These are phyloP conservation scores for Drosophila acutilabella DNA, from an alignment of 2,888 invertebrate genomes.

Conservation along the genomic window DNA sequence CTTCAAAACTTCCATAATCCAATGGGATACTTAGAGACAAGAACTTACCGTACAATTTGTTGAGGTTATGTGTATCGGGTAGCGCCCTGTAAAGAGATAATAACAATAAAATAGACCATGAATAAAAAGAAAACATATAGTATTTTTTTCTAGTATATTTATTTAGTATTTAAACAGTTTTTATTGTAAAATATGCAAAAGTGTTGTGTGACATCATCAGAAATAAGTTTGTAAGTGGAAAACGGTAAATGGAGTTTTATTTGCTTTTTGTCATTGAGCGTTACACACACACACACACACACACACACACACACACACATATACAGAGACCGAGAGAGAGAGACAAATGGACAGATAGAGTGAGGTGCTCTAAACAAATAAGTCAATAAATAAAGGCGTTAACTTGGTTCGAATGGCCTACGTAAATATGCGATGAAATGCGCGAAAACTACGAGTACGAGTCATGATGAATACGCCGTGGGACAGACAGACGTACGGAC, in stretches of 20 bases:
- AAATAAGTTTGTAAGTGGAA: conserved; percentile 33
- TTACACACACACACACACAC: conserved; percentile 37
- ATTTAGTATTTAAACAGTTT: not conserved
- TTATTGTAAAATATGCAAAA: conserved; percentile 2
- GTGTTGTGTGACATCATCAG: conserved; percentile 70
- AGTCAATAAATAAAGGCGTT: conserved; percentile 80
- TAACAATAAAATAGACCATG: not conserved
- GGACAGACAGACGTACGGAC: conserved; percentile 16
- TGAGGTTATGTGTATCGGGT: not conserved
- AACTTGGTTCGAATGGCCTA: conserved; percentile 75
- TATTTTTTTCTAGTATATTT: not conserved
- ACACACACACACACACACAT: conserved; percentile 2
- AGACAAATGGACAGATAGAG: conserved; percentile 2
- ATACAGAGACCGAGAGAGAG: not conserved
- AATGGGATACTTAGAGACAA: too few species aligned
- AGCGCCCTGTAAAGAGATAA: conserved; percentile 8
- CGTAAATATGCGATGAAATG: conserved; percentile 76
- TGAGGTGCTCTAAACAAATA: conserved; percentile 66
- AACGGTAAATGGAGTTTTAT: conserved; percentile 78
- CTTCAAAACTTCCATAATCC: too few species aligned
- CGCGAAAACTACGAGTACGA: conserved; percentile 57
- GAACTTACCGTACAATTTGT: conserved; percentile 8
- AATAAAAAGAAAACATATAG: not conserved
- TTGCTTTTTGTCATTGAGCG: conserved; percentile 62
- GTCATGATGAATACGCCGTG: conserved; percentile 48